Base-by-base conservation (phyloP, 64 coral and sea anemone genomes). In the Dendrophyllia cribrosa region DNA sequence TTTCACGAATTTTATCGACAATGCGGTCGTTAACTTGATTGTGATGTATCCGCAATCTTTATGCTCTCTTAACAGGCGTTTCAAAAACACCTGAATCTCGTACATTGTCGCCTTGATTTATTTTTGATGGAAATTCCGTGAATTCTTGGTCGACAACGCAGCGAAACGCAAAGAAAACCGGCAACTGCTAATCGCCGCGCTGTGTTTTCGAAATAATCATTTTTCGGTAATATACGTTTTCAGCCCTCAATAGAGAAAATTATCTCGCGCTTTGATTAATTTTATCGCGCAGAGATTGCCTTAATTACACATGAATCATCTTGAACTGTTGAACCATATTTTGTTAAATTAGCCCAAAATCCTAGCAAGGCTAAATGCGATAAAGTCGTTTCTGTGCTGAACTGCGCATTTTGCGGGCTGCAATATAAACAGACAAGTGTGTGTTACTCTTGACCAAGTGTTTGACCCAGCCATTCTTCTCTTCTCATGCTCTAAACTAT, bases 71-170 rank as follows among this genome's bases (percentile, higher is more conserved):
- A n/a, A 67, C 43, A 67, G 61, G 43, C 60, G 16, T 58, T 79
- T 50, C 23, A 50, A 84, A 84, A 67, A 84, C 80, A 51, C 60
- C 51, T 13, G 26, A 84, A 19, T 48, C 61, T 48, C 43, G 22
- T 10, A 51, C n/a, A 82, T 64, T 67, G 44, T 84, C 9, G 9
- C 43, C 43, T 12, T 67, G 80, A 84, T 67, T 51, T 51, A 49
- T 66, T 67, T 84, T 84, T 84, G 16, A 84, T 84, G 44, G 60
- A 84, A 82, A 84, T 53, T 84, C 80, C 80, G 80, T 47, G 22
- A 67, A 84, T 84, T 43, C 20, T 84, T 65, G 60, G 17, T 51
- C 62, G 47, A 84, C 62, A 84, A 84, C 44, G 13, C 45, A 84
- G 44, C 61, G 60, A 84, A 68, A 64, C 44, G 60, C 80, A 84